phyloP scores from a whole-genome alignment of 2,888 invertebrate species.

The Lepas anatifera region DNA sequence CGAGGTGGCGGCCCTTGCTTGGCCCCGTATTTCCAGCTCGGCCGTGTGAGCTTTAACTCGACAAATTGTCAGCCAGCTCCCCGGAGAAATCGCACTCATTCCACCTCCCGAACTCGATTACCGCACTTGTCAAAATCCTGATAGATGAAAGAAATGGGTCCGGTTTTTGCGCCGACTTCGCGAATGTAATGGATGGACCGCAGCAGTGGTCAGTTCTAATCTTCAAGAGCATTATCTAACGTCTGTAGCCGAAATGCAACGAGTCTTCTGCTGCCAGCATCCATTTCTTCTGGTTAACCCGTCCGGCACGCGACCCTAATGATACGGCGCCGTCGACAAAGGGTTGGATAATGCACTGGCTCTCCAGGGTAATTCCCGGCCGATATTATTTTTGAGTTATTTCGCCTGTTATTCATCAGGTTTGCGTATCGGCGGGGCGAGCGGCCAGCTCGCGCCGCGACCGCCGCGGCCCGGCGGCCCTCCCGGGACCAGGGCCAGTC shows the following conservation, averaged over 20 bases:
- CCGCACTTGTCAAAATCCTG: slow-evolving; percentile 12
- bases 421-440: neutral
- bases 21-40: neutral
- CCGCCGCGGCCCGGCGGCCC: neutral
- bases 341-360: neutral
- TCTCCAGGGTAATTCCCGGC: neutral
- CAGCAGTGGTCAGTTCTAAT: neutral
- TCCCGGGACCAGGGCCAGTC: neutral
- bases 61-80: slow-evolving; percentile 1
- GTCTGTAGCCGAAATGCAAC: no score
- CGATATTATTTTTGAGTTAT: slow-evolving; percentile 11
- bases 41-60: slow-evolving; percentile 7
- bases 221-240: no score
- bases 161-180: neutral
- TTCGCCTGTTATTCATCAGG: slow-evolving; percentile 7
- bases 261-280: no score
- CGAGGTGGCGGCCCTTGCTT: no score
- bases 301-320: neutral
- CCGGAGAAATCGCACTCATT: slow-evolving; percentile 5
- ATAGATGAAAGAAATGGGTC: slow-evolving; percentile 3
- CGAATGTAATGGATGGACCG: neutral
- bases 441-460: neutral
- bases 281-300: neutral
- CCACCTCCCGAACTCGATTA: neutral
- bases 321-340: neutral